These are phyloP conservation scores for Pandemis cinnamomeana DNA, from an alignment of 2,888 invertebrate genomes.

Conservation along the genomic window DNA sequence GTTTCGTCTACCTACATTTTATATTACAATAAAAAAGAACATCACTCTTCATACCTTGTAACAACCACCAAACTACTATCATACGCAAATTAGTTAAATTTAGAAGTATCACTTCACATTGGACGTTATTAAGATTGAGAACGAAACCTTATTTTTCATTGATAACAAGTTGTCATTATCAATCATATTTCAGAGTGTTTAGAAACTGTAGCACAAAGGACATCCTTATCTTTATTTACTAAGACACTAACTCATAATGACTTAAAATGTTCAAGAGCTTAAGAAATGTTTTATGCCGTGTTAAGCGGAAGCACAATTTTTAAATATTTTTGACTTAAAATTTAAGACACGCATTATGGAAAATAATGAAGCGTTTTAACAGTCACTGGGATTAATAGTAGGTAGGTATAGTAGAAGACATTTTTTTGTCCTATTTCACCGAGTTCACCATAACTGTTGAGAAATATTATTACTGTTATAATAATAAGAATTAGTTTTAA, in stretches of 20 bases:
- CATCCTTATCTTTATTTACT: slow-evolving; percentile 77
- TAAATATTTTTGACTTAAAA: no score
- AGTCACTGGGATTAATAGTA: no score
- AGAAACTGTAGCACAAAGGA: slow-evolving; percentile 64
- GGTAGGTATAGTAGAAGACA: no score
- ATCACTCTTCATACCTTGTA: no score
- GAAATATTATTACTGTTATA: no score
- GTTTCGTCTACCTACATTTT: no score
- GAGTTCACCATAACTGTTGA: no score
- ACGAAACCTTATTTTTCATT: slow-evolving; percentile 42
- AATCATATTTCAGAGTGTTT: slow-evolving; percentile 64
- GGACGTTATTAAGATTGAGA: slow-evolving; percentile 18
- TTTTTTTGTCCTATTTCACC: no score
- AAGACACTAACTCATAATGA: slow-evolving; percentile 66
- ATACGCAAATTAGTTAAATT: background rate
- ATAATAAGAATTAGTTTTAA: no score
- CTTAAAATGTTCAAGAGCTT: slow-evolving; percentile 57
- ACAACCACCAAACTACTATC: background rate
- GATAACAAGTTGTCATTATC: slow-evolving; percentile 57
- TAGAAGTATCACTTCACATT: background rate
- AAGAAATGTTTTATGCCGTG: slow-evolving; percentile 46
- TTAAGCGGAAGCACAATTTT: slow-evolving; percentile 44
- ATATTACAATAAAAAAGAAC: no score
- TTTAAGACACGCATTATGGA: no score
- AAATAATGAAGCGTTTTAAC: no score